phyloP scores from a whole-genome alignment of 2,113 vertebrate species.

The Aspiorhynchus laticeps region DNA sequence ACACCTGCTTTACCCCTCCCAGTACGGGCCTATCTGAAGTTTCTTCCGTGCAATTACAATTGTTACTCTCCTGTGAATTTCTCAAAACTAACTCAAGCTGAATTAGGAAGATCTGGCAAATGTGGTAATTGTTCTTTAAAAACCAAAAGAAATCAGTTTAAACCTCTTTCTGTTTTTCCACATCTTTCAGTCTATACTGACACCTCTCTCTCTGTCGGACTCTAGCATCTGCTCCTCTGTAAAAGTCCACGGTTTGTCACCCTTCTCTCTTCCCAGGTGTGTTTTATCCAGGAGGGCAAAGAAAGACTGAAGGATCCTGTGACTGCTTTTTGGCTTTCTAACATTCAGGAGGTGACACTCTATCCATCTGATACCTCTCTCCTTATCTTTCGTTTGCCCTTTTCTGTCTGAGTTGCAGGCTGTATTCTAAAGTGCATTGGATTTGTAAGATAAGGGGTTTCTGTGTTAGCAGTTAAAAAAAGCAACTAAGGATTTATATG shows the following conservation, averaged over 20 bases:
- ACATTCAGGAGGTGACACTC: constrained; percentile 53
- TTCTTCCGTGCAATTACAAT: not conserved
- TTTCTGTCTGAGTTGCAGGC: constrained; percentile 9
- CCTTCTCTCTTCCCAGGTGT: constrained; percentile 24
- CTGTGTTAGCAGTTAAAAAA: not conserved
- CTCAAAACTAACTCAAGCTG: not conserved
- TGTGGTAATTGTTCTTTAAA: not conserved
- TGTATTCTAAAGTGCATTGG: constrained; percentile 49
- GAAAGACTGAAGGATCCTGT: constrained; percentile 42
- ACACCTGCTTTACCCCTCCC: constrained; percentile 50
- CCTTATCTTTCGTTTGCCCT: constrained; percentile 56
- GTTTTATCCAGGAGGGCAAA: constrained; percentile 54
- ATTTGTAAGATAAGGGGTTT: constrained; percentile 12
- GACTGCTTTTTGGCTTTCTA: constrained; percentile 44
- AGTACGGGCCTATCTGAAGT: not conserved
- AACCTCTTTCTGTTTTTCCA: constrained; percentile 41
- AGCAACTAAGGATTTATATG: not conserved
- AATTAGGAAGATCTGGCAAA: not conserved
- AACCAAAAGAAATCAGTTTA: not conserved
- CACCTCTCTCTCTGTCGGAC: not conserved
- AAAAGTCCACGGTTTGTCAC: not conserved
- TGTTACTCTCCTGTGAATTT: not conserved
- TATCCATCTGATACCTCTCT: constrained; percentile 54
- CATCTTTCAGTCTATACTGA: not conserved
- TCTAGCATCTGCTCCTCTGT: not conserved